phyloP scores from a whole-genome alignment of 2,888 invertebrate species.

The Aleiodes leptofemur region DNA sequence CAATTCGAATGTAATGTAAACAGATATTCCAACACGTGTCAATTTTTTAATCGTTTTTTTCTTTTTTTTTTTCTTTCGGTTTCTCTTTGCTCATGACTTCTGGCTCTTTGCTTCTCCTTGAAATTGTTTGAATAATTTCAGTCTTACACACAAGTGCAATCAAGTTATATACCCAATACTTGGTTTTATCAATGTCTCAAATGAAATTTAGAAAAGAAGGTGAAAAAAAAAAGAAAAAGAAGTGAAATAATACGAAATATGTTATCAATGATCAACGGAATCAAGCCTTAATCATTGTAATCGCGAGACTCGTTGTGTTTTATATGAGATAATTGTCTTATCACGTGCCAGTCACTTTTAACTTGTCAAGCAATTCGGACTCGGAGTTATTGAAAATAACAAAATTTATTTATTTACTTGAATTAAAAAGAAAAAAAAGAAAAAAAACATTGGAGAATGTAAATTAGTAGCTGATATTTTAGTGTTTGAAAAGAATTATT shows the following conservation, averaged over 20 bases:
- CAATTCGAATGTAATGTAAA: conserved; percentile 6
- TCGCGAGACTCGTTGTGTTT: conserved; percentile 59
- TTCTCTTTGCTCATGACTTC: no score
- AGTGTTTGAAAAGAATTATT: no score
- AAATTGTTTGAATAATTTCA: conserved; percentile 22
- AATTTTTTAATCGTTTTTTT: conserved; percentile 3
- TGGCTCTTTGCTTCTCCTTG: conserved; percentile 4
- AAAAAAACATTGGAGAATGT: no score
- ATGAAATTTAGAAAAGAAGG: not conserved
- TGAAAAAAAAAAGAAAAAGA: no score
- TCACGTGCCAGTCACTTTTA: conserved; percentile 33
- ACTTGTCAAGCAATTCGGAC: conserved; percentile 10
- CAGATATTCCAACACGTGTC: conserved; percentile 11
- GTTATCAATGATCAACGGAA: conserved; percentile 59
- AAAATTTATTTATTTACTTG: no score
- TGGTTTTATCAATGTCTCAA: not conserved
- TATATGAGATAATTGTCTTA: conserved; percentile 33
- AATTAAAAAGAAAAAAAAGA: no score
- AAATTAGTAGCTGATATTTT: no score
- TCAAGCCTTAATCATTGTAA: conserved; percentile 55
- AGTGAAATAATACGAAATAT: conserved; percentile 48
- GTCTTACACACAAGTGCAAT: not conserved
- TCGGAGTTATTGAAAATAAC: no score
- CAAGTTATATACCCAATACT: not conserved
- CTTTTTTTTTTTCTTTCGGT: not conserved